Evolutionary conservation across 2,888 invertebrate genomes (phyloP), one percentile per base, ranked within the genome.

Genomic region (Hydraecia micacea): DNA sequence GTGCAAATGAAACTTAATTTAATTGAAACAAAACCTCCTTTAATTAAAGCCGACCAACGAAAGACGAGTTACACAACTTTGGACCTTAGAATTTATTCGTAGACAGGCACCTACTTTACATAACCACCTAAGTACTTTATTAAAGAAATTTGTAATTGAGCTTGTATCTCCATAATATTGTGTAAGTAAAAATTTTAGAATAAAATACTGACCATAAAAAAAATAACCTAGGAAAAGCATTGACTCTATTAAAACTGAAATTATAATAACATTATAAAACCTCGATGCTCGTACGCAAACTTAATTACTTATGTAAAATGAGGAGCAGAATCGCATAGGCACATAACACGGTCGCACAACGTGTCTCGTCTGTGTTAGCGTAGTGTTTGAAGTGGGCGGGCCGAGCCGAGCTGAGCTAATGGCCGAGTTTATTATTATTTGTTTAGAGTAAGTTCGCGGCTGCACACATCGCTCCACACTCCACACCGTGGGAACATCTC

Each of bases 381-480:
- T 75, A 52, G 63, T 81, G 77, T 80, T 46, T 79, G 80, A 25
- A 69, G 85, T 81, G 73, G 69, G 81, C 62, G 81, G 55, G 52
- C 52, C 42, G 62, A 70, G 25, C n/a, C 52, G 76, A 69, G 76
- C 73, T 25, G 21, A 77, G 70, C 82, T 90, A 87, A 89, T 87
- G 86, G 84, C 32, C 52, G 69, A 86, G 83, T 90, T 86, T 87
- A 89, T 88, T 88, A 86, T 87, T 89, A 88, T 90, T 90, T 87
- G 88, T 82, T 85, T 77, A 86, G 79, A 80, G 76, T 76, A 74
- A 84, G 85, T 88, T 86, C 68, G 87, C 87, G 75, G 78, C 80
- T 68, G 63, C 86, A 75, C 66, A 69, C 77, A 71, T 66, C 73
- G 74, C 73, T 11, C 68, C 42, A 65, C 18, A 62, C 72, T 36